Evolutionary conservation across 1,140 invertebrate genomes (phyloP).

Genomic region (Rhizoglyphus robini): DNA sequence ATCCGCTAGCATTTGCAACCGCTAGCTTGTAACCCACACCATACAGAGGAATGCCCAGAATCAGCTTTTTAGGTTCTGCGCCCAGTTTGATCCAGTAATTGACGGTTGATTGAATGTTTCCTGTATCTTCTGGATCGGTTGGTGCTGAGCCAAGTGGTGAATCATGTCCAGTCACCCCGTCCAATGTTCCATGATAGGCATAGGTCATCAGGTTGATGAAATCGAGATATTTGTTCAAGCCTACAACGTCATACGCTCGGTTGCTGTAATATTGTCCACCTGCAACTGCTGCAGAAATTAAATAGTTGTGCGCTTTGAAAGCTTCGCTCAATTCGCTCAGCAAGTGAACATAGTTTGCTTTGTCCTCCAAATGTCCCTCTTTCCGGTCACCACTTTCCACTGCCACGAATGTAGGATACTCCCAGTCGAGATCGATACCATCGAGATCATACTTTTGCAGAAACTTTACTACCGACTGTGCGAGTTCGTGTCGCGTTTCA

Average conservation of each 20-base stretch:
- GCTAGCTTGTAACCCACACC: too few relatives aligned
- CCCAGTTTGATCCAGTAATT: constrained; percentile 51
- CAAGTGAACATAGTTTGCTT: constrained; percentile 55
- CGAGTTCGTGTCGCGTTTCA: constrained; percentile 36
- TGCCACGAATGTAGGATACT: constrained; percentile 55
- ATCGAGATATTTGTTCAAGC: constrained; percentile 51
- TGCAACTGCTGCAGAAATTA: constrained; percentile 52
- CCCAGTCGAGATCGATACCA: constrained; percentile 57
- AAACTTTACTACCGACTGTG: constrained; percentile 35
- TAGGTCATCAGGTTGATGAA: constrained; percentile 78
- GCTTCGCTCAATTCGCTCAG: constrained; percentile 52
- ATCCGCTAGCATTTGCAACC: constrained; percentile 45
- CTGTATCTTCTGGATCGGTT: constrained; percentile 23
- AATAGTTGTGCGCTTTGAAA: constrained; percentile 44
- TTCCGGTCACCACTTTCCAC: constrained; percentile 47
- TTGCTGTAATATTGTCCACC: constrained; percentile 54
- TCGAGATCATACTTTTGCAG: constrained; percentile 57
- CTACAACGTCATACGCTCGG: constrained; percentile 52
- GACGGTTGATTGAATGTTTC: constrained; percentile 39
- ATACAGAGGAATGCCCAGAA: constrained; percentile 56
- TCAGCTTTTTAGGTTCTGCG: constrained; percentile 58
- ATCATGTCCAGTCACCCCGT: constrained; percentile 35
- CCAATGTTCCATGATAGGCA: constrained; percentile 75
- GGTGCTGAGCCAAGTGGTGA: constrained; percentile 33
- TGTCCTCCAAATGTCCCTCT: constrained; percentile 46